These are phyloP conservation scores for Lepidurus couesii DNA, from an alignment of 1,140 invertebrate genomes.

Conservation along the genomic window DNA sequence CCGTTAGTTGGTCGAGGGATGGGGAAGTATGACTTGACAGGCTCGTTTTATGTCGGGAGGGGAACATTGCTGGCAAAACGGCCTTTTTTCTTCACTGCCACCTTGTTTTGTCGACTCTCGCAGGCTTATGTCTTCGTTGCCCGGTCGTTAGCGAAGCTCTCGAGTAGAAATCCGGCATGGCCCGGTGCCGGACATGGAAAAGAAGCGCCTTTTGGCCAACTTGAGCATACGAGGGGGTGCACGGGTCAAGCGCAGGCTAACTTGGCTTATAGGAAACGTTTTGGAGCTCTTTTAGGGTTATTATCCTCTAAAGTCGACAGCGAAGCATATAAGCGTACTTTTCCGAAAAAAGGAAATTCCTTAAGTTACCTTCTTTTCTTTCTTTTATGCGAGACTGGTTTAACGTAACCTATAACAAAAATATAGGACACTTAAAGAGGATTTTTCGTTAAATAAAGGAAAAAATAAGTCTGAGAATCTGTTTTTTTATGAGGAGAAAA, in stretches of 20 bases:
- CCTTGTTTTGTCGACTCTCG: neutral
- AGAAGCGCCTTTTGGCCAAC: neutral
- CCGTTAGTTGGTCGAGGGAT: neutral
- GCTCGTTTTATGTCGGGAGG: neutral
- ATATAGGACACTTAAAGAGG: neutral
- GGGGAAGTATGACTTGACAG: neutral
- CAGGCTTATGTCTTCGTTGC: neutral
- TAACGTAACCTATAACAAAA: neutral
- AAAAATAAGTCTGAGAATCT: too few species aligned
- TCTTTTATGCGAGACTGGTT: neutral
- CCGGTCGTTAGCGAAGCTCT: constrained; percentile 11
- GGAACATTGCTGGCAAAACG: neutral
- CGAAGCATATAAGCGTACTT: neutral
- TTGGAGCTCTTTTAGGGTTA: constrained; percentile 1
- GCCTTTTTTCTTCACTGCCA: constrained; percentile 1
- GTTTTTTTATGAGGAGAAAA: too few species aligned
- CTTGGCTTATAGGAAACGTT: neutral
- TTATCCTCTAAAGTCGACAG: neutral
- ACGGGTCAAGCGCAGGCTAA: neutral
- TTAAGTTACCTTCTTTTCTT: neutral
- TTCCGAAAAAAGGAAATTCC: neutral
- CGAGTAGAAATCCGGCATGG: constrained; percentile 13
- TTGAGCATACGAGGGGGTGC: neutral
- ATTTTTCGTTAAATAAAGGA: neutral
- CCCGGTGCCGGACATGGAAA: constrained; percentile 4